These are phyloP conservation scores for Vanessa cardui DNA, from an alignment of 2,888 invertebrate genomes.

Conservation along the genomic window DNA sequence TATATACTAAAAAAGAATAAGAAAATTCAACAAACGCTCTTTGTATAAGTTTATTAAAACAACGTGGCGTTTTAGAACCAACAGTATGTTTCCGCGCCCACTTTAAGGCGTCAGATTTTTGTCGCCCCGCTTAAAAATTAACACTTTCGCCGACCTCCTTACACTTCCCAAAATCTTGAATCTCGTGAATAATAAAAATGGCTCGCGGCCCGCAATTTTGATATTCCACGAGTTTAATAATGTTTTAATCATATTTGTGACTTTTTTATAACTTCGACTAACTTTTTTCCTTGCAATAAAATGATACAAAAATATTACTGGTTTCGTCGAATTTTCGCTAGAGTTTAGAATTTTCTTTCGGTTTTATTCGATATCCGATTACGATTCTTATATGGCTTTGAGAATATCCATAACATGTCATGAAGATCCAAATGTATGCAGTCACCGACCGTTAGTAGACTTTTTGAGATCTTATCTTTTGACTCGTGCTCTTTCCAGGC, in stretches of 20 bases:
- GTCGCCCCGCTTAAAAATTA: conserved; percentile 69
- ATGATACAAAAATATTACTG: conserved; percentile 13
- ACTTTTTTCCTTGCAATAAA: conserved; percentile 34
- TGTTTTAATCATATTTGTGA: conserved; percentile 57
- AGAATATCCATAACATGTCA: no score
- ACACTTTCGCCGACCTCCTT: conserved; percentile 59
- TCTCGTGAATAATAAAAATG: conserved; percentile 66
- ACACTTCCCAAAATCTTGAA: conserved; percentile 59
- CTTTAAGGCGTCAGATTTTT: conserved; percentile 56
- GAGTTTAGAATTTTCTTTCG: background rate
- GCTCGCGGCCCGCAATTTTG: conserved; percentile 50
- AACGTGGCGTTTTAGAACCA: conserved; percentile 37
- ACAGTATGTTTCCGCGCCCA: conserved; percentile 44
- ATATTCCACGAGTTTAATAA: conserved; percentile 57
- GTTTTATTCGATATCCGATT: background rate
- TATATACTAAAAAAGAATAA: no score
- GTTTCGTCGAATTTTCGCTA: background rate
- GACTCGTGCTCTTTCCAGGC: no score
- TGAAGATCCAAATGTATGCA: no score
- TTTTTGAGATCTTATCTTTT: no score
- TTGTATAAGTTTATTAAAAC: background rate
- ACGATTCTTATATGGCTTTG: no score
- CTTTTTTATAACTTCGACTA: conserved; percentile 30
- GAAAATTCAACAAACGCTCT: no score
- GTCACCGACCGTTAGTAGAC: no score